phyloP scores from a whole-genome alignment of 2,888 invertebrate genomes.

The Pseudolycoriella hygida region DNA sequence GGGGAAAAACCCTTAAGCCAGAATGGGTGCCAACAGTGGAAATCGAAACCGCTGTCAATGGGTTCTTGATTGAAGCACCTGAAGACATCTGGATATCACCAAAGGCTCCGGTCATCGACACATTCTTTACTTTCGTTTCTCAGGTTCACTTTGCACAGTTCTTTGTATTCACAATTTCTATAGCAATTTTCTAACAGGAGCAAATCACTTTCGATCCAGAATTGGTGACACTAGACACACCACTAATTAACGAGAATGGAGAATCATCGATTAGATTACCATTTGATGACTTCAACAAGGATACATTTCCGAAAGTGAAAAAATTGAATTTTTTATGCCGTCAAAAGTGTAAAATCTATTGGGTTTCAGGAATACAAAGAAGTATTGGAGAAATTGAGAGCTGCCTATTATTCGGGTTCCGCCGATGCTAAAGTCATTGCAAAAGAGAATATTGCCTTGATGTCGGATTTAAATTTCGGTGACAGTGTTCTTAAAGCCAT shows the following conservation, averaged over 20 bases:
- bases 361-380: constrained; percentile 2
- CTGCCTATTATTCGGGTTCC: not conserved
- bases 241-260: not conserved
- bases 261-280: not conserved
- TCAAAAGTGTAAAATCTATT: not conserved
- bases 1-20: not conserved
- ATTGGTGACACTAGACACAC: not conserved
- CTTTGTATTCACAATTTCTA: not conserved
- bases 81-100: not conserved
- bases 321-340: not conserved
- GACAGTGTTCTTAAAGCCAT: not conserved
- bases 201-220: not conserved
- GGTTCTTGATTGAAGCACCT: not conserved
- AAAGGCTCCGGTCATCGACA: not conserved
- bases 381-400: not conserved
- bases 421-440: not conserved
- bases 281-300: not conserved
- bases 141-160: not conserved
- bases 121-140: not conserved
- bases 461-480: not conserved
- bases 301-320: not conserved
- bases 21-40: constrained; percentile 1
- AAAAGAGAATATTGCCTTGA: constrained; percentile 1
- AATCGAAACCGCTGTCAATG: not conserved
- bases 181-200: not conserved